A percentile compares a stretch with the other conserved stretches of the same genome.
Evolutionary conservation across 2,113 vertebrate species (phyloP).

Genomic region (Ochotona princeps): DNA sequence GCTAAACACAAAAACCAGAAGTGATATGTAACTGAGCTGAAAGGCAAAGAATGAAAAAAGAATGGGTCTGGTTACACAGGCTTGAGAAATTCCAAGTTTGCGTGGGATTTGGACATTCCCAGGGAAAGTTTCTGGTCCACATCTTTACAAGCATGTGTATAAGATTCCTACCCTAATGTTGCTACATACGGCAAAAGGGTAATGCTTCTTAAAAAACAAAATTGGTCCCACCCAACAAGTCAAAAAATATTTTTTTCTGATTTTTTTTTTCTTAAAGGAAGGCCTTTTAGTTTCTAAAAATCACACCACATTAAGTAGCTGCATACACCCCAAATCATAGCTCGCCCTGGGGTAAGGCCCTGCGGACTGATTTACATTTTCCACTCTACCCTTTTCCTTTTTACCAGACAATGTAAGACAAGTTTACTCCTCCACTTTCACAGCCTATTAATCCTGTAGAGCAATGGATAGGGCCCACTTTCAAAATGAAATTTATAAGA

Average conservation of each 20-base stretch:
- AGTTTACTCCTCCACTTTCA: conserved; percentile 50
- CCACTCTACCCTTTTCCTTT: conserved; percentile 1
- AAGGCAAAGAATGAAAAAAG: not conserved
- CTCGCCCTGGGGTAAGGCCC: not conserved
- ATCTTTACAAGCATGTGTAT: conserved; percentile 18
- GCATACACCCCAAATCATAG: conserved; percentile 33
- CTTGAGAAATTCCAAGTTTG: conserved; percentile 27
- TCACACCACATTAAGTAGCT: conserved; percentile 4
- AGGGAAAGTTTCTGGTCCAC: not conserved
- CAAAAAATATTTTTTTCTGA: not conserved
- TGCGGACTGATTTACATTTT: conserved; percentile 51
- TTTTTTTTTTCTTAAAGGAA: conserved; percentile 10
- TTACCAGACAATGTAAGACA: conserved; percentile 18
- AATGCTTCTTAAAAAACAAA: conserved; percentile 28
- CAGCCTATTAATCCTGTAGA: conserved; percentile 48
- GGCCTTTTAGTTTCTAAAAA: conserved; percentile 19
- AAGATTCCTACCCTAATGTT: not conserved
- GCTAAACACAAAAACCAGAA: not conserved
- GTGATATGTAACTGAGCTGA: not conserved
- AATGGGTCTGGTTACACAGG: not conserved
- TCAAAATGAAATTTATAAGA: conserved; percentile 57
- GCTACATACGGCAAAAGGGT: not conserved
- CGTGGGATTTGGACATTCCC: not conserved
- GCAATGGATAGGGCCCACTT: conserved; percentile 27
- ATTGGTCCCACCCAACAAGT: conserved; percentile 7